A percentile compares a stretch with the other conserved stretches of the same genome.
Conservation (phyloP, 2,888 invertebrate genomes). For the Agonopterix alstromeriana region DNA sequence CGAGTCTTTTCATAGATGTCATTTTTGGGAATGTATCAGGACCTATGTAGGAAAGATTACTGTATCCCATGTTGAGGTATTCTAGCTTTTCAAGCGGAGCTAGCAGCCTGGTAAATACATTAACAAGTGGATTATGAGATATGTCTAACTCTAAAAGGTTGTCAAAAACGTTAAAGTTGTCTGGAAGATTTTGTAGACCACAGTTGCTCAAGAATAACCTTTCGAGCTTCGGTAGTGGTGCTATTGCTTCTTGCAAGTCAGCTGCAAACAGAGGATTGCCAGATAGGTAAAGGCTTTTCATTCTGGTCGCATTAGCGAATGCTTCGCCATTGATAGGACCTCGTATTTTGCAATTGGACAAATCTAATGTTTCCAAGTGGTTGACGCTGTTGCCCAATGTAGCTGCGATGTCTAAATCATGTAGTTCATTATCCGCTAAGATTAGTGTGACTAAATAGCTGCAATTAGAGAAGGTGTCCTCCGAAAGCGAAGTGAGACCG, state of each 20-base stretch:
- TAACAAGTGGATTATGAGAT: constrained; percentile 81
- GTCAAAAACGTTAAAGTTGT: constrained; percentile 80
- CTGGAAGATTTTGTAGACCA: constrained; percentile 78
- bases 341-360: constrained; percentile 81
- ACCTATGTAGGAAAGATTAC: constrained; percentile 80
- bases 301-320: constrained; percentile 80
- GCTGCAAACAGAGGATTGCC: constrained; percentile 82
- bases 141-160: constrained; percentile 82
- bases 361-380: constrained; percentile 79
- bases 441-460: constrained; percentile 79
- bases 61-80: constrained; percentile 84
- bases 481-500: constrained; percentile 77
- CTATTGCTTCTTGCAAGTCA: constrained; percentile 80
- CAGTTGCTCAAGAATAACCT: constrained; percentile 82
- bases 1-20: constrained; percentile 79
- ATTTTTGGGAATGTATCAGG: constrained; percentile 82
- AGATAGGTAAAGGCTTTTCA: constrained; percentile 79
- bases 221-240: constrained; percentile 80
- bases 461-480: constrained; percentile 80
- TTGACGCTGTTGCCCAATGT: constrained; percentile 80
- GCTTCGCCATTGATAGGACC: constrained; percentile 82
- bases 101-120: constrained; percentile 80
- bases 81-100: constrained; percentile 81
- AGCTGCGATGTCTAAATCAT: constrained; percentile 79
- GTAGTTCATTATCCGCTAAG: constrained; percentile 80